Evolutionary conservation across 2,888 invertebrate genomes (phyloP), one percentile per base, ranked within the genome.

Genomic region (Leptarthrus brevirostris): DNA sequence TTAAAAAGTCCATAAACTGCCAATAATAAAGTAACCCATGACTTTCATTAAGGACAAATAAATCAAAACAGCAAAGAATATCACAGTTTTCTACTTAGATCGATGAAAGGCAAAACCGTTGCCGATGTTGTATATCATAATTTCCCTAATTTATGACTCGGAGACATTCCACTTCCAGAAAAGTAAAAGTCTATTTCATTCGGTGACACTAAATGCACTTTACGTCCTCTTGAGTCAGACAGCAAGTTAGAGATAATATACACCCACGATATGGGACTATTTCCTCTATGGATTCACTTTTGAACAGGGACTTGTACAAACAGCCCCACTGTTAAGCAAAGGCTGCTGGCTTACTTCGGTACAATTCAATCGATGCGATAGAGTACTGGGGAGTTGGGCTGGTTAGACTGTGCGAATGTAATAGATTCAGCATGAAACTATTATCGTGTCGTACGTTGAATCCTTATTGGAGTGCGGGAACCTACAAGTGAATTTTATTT

Each of bases 181-280:
- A 64, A 64, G 44, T 64, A 47, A 47, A 47, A 64, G 44, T 64
- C 47, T 64, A 64, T 64, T 64, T 64, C 47, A 47, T 52, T 52
- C 18, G 69, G 16, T 69, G 69, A 69, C 69, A 52, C 34, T 69
- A 69, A 69, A 69, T 69, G 69, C 52, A 52, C 52, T 69, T 69
- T 69, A 69, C 34, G 69, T 69, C 69, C 52, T n/a, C 52, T 34
- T 52, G 52, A 34, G 34, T 69, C 52, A 69, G 69, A 52, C 69
- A 69, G 24, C 49, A 30, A 52, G 18, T 69, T 26, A 34, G 52
- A 52, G 69, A 69, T 52, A 69, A 69, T 69, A 34, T 69, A 69
- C 64, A 64, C 47, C 64, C 26, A 64, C 24, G 64, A 64, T 47
- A 47, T 18, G 64, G 44, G 14, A 16, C 64, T 18, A 64, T 64